A percentile compares a stretch with the other conserved stretches of the same genome.
phyloP scores from a whole-genome alignment of 2,797 vertebrate species.

The Notoglanidium macrostoma region DNA sequence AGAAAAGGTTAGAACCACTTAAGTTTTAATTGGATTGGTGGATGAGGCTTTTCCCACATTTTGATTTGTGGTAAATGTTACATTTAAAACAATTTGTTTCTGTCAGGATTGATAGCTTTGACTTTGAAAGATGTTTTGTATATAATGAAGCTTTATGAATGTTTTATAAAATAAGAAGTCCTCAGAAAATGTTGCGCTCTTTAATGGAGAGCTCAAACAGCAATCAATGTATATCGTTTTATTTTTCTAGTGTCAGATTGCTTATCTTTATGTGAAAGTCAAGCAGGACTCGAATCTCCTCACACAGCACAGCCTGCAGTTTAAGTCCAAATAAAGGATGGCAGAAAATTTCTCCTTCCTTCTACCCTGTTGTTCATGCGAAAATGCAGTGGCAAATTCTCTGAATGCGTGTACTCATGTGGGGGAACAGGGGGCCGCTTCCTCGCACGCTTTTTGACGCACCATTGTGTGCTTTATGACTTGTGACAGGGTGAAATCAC shows the following conservation, averaged over 20 bases:
- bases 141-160: neutral
- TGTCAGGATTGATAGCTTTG: neutral
- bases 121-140: neutral
- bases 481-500: constrained; percentile 79
- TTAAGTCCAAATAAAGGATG: constrained; percentile 84
- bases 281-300: constrained; percentile 77
- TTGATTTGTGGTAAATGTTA: constrained; percentile 4
- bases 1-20: constrained; percentile 50
- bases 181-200: constrained; percentile 44
- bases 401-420: constrained; percentile 75
- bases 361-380: constrained; percentile 70
- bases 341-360: constrained; percentile 69
- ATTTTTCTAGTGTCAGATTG: constrained; percentile 77
- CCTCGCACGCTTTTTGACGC: constrained; percentile 79
- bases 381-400: constrained; percentile 77
- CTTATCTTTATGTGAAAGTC: constrained; percentile 74
- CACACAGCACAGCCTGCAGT: constrained; percentile 73
- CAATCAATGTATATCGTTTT: constrained; percentile 72
- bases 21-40: constrained; percentile 3
- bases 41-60: constrained; percentile 8
- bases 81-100: neutral
- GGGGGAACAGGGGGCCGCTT: constrained; percentile 72
- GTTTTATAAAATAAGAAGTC: constrained; percentile 39
- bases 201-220: constrained; percentile 66
- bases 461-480: constrained; percentile 85